Evolutionary conservation across 2,888 invertebrate species (phyloP).

Genomic region (Nyleta sp.): DNA sequence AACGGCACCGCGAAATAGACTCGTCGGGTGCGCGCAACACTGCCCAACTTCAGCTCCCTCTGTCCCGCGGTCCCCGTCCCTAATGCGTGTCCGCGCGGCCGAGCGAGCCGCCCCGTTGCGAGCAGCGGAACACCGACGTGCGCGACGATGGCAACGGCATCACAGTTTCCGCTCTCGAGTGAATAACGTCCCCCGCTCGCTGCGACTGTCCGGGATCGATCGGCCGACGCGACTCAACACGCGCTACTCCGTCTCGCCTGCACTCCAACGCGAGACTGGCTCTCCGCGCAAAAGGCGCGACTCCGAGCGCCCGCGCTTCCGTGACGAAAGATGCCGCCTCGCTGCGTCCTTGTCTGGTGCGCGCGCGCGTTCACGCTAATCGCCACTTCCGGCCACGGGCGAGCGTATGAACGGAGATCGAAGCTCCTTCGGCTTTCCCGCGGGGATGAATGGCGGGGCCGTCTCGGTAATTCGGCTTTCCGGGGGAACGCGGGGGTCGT

Average conservation of each 20-base stretch:
- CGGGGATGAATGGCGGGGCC: slow-evolving; percentile 26
- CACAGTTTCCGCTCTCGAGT: too few relatives aligned
- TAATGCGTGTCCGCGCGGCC: too few relatives aligned
- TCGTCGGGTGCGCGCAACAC: too few relatives aligned
- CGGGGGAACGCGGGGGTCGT: too few relatives aligned
- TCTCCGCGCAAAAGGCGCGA: slow-evolving; percentile 16
- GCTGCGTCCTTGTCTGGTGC: slow-evolving; percentile 16
- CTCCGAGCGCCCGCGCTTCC: slow-evolving; percentile 30
- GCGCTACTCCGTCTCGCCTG: slow-evolving; percentile 16
- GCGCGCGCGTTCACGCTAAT: slow-evolving; percentile 35
- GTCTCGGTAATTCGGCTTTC: slow-evolving; percentile 4
- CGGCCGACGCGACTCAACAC: slow-evolving; percentile 4
- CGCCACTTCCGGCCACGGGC: slow-evolving; percentile 41
- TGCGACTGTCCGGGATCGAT: background rate
- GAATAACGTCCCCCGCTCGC: too few relatives aligned
- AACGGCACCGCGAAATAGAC: too few relatives aligned
- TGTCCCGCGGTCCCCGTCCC: too few relatives aligned
- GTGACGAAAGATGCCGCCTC: slow-evolving; percentile 32
- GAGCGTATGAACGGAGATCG: slow-evolving; percentile 4
- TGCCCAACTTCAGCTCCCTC: too few relatives aligned
- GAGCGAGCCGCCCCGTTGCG: too few relatives aligned
- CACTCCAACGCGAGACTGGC: slow-evolving; percentile 35
- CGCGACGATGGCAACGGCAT: too few relatives aligned
- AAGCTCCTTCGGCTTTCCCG: slow-evolving; percentile 5
- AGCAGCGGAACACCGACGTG: too few relatives aligned